Base-by-base conservation (phyloP, 1,140 invertebrate genomes). In the Pseudobourletiella spinata region DNA sequence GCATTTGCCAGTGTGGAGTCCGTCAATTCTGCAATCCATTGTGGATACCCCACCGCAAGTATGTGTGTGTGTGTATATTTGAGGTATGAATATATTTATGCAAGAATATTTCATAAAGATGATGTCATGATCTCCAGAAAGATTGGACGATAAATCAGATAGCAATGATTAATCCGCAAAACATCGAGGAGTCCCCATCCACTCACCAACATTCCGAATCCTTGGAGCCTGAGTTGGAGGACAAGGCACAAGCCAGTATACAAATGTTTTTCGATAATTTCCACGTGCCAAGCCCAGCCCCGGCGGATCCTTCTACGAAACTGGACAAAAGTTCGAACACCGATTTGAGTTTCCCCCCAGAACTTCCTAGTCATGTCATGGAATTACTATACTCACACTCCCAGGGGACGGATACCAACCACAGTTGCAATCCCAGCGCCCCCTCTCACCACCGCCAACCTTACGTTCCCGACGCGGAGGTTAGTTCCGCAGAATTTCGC, bases 121-220 rank as follows among this genome's bases (percentile, higher is more conserved):
- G 32, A 54, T 54, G 26, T 54, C 16, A 20, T 26, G 6, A 18
- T 48, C 14, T 26, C 39, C 29, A 55, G 52, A 18, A 35, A 4
- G 52, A 55, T 8, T 62, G 60, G 60, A 16, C 25, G 32, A 54
- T 63, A 15, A 26, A 63, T 28, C 51, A 63, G 4, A 63, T 63
- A 11, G 30, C 61, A 18, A 25, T 26, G n/a, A 20, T 63, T 3
- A 63, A 63, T 51, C 61, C 61, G 24, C 32, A 2, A 14, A 57
- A 28, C 24, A 63, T 63, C 28, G 61, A 63, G 46, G 61, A 63
- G 16, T 63, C 61, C 14, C 61, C 61, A 2, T 63, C 61, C 2
- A 63, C 61, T 30, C 61, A 63, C 42, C 61, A 63, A 29, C 20
- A 50, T 11, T 32, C 29, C 3, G 61, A 63, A 24, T 28, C 22